Percentiles rank a stretch among this genome's conserved stretches.
Conservation (phyloP, 2,797 vertebrate genomes). For the Falco cherrug region DNA sequence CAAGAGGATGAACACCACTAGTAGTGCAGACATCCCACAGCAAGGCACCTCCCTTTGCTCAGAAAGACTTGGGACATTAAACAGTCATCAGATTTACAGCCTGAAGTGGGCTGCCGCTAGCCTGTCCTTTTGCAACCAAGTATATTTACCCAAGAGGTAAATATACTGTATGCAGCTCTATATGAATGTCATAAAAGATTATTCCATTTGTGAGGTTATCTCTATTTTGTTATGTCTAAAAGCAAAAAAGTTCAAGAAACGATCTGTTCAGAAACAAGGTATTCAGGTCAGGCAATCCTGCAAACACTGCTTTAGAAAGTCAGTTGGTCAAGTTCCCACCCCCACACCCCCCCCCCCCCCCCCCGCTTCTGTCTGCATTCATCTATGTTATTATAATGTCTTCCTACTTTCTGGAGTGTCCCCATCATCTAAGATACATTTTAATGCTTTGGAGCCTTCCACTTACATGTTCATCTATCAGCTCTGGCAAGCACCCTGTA, state of each 20-base stretch:
- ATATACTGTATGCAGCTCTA: not conserved
- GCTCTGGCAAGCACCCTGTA: conserved; percentile 6
- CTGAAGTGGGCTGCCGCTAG: not conserved
- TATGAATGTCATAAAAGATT: not conserved
- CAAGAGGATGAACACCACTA: not conserved
- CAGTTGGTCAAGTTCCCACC: not conserved
- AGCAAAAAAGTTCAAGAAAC: not conserved
- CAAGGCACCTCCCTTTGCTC: not conserved
- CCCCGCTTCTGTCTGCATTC: not conserved
- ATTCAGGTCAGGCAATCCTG: not conserved
- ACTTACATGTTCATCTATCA: conserved; percentile 25
- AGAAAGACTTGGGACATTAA: not conserved
- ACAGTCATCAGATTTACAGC: not conserved
- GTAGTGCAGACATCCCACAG: not conserved
- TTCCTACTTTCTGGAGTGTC: not conserved
- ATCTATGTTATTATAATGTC: not conserved
- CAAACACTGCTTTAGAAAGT: not conserved
- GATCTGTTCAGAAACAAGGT: not conserved
- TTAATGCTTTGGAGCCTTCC: conserved; percentile 36
- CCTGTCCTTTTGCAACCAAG: not conserved
- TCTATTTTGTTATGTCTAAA: not conserved
- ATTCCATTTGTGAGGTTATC: not conserved
- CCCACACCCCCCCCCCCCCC: no score
- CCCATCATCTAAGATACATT: conserved; percentile 1
- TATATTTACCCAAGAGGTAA: not conserved